Conservation (phyloP, 2,797 vertebrate genomes). For the Syngnathus rostellatus region DNA sequence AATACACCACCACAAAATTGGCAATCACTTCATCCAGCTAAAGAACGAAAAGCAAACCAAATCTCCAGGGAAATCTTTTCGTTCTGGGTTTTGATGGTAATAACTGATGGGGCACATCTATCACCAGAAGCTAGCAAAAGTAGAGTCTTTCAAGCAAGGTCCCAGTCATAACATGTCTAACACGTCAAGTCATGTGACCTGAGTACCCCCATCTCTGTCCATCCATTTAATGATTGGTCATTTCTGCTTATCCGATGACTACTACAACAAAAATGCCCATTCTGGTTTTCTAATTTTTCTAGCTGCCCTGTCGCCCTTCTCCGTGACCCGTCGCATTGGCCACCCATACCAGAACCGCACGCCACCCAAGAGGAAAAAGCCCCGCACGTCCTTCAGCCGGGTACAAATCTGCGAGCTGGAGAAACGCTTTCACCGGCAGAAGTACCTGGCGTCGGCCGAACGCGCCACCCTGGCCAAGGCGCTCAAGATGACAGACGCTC, state of each 20-base stretch:
- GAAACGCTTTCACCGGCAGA: conserved; percentile 92
- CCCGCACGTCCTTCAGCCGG: conserved; percentile 87
- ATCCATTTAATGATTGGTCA: not conserved
- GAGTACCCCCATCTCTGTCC: not conserved
- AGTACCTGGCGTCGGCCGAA: conserved; percentile 91
- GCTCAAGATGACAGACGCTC: conserved; percentile 93
- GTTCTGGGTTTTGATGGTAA: conserved; percentile 15
- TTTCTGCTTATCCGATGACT: not conserved
- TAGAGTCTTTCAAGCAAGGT: not conserved
- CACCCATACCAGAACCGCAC: conserved; percentile 97
- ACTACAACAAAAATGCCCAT: not conserved
- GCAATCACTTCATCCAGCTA: conserved; percentile 23
- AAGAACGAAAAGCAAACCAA: conserved; percentile 17
- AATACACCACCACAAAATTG: conserved; percentile 29
- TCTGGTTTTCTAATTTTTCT: conserved; percentile 1
- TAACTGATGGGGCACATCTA: not conserved
- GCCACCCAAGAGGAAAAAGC: conserved; percentile 92
- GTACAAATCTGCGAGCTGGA: conserved; percentile 96
- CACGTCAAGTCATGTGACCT: not conserved
- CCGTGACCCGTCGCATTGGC: conserved; percentile 85
- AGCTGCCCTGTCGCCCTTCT: conserved; percentile 88
- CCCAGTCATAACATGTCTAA: not conserved
- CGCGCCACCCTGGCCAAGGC: conserved; percentile 85
- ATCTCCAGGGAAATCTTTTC: conserved; percentile 26
- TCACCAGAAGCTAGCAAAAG: conserved; percentile 1